Conservation (phyloP, 1,140 invertebrate genomes). For the Pollicipes pollicipes region DNA sequence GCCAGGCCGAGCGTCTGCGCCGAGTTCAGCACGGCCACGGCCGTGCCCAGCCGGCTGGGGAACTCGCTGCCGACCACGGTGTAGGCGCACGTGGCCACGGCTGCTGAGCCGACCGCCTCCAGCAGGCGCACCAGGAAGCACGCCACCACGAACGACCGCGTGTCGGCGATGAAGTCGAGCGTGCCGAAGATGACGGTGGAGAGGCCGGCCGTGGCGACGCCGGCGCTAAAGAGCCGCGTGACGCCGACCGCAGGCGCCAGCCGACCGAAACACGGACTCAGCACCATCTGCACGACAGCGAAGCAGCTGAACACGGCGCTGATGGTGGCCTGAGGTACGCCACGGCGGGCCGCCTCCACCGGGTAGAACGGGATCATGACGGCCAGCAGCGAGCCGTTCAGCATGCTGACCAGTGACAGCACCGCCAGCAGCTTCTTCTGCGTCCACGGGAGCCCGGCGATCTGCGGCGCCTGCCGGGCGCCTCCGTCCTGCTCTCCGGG, state of each 20-base stretch:
- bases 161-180: constrained; percentile 32
- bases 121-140: constrained; percentile 33
- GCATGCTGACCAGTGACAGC: constrained; percentile 30
- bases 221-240: constrained; percentile 27
- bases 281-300: constrained; percentile 19
- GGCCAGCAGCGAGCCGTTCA: constrained; percentile 28
- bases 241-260: constrained; percentile 34
- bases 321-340: constrained; percentile 18
- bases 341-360: constrained; percentile 27
- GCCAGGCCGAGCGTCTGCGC: constrained; percentile 36
- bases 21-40: constrained; percentile 23
- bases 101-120: constrained; percentile 35
- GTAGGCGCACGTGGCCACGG: constrained; percentile 38
- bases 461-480: too few species aligned
- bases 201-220: constrained; percentile 29
- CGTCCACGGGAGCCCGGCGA: too few species aligned
- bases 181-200: constrained; percentile 25
- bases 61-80: constrained; percentile 34
- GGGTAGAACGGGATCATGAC: constrained; percentile 29
- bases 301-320: constrained; percentile 23
- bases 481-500: too few species aligned
- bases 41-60: constrained; percentile 30
- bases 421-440: constrained; percentile 23
- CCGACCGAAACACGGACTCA: constrained; percentile 27
- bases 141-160: constrained; percentile 33